Percentiles rank a stretch among this genome's conserved stretches.
phyloP scores from a whole-genome alignment of 2,797 vertebrate genomes.

The Meda fulgida region DNA sequence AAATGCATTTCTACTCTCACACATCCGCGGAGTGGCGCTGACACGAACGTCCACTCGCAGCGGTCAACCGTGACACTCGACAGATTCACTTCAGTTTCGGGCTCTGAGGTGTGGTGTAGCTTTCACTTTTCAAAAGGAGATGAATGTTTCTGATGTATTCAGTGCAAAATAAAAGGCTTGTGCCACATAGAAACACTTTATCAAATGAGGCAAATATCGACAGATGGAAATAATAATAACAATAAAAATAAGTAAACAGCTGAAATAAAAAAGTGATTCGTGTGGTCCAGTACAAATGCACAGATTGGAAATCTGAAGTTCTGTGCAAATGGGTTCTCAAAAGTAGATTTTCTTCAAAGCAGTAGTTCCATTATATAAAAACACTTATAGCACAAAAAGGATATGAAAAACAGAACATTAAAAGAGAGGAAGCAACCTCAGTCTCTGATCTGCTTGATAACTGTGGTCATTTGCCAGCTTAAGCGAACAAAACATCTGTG shows the following conservation, averaged over 20 bases:
- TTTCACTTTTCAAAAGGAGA: slow-evolving; percentile 76
- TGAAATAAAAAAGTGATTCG: slow-evolving; percentile 58
- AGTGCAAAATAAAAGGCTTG: slow-evolving; percentile 87
- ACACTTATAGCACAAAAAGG: slow-evolving; percentile 42
- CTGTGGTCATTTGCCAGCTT: slow-evolving; percentile 35
- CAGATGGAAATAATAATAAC: slow-evolving; percentile 66
- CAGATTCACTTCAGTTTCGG: slow-evolving; percentile 75
- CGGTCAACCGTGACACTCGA: slow-evolving; percentile 85
- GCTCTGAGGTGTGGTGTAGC: slow-evolving; percentile 85
- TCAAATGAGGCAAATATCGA: slow-evolving; percentile 74
- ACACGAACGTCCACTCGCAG: slow-evolving; percentile 87
- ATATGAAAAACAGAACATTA: slow-evolving; percentile 48
- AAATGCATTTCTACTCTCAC: slow-evolving; percentile 69
- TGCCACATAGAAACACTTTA: slow-evolving; percentile 72
- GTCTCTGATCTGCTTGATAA: slow-evolving; percentile 23
- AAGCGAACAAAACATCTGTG: slow-evolving; percentile 66
- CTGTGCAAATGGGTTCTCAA: slow-evolving; percentile 60
- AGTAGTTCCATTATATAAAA: slow-evolving; percentile 63
- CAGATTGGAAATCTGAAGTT: slow-evolving; percentile 54
- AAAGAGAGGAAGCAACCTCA: slow-evolving; percentile 45
- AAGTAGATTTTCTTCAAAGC: slow-evolving; percentile 57
- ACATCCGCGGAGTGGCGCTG: slow-evolving; percentile 75
- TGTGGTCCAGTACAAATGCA: slow-evolving; percentile 76
- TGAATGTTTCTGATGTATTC: slow-evolving; percentile 80
- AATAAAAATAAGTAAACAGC: slow-evolving; percentile 58